Conservation (phyloP, 2,797 vertebrate genomes). For the Echiichthys vipera region DNA sequence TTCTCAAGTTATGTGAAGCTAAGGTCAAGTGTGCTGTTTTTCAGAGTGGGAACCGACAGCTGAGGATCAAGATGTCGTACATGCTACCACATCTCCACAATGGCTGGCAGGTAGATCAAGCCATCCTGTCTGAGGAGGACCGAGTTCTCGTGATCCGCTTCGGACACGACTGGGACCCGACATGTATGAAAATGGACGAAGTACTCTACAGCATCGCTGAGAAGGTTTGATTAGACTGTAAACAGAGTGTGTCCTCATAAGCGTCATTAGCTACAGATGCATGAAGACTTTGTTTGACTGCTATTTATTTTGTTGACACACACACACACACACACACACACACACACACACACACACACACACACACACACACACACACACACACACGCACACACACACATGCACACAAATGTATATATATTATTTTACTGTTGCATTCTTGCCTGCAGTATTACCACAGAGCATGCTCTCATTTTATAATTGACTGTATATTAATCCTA, state of each 20-base stretch:
- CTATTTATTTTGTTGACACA: too few relatives aligned
- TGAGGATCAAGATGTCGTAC: slow-evolving; percentile 91
- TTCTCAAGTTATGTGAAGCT: fast-evolving
- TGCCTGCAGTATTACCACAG: too few relatives aligned
- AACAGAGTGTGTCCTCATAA: too few relatives aligned
- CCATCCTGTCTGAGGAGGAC: slow-evolving; percentile 98
- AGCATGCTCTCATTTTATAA: too few relatives aligned
- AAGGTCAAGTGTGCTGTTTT: background rate
- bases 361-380: too few relatives aligned
- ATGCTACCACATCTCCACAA: slow-evolving; percentile 99
- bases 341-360: too few relatives aligned
- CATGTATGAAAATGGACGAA: slow-evolving; percentile 99
- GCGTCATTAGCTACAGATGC: background rate
- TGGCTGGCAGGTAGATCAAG: slow-evolving; percentile 99
- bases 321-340: too few relatives aligned
- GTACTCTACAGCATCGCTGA: slow-evolving; percentile 97
- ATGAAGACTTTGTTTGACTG: too few relatives aligned
- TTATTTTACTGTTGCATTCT: too few relatives aligned
- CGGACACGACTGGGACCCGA: slow-evolving; percentile 99
- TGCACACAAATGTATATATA: too few relatives aligned
- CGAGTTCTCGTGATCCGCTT: slow-evolving; percentile 97
- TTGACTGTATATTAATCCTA: too few relatives aligned
- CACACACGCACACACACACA: too few relatives aligned
- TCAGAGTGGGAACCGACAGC: background rate
- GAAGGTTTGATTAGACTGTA: slow-evolving; percentile 85